Conservation (phyloP, 2,113 vertebrate species). For the Heliornis fulica region DNA sequence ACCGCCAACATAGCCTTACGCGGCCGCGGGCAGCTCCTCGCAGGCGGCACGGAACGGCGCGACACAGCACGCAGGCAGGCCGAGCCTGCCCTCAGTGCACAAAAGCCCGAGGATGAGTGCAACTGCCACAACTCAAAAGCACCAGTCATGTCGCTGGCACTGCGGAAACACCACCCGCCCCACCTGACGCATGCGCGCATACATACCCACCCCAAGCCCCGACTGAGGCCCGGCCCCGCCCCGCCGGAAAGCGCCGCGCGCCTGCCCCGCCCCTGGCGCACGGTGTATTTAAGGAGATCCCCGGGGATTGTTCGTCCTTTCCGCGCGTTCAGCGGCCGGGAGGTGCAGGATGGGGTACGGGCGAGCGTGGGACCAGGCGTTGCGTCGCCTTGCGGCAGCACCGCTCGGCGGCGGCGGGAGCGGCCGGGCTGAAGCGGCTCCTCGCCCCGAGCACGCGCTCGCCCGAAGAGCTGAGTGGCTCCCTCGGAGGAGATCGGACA, state of each 20-base stretch:
- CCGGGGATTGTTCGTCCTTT: fast-evolving
- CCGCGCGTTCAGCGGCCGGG: fast-evolving
- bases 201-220: fast-evolving
- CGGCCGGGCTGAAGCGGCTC: not conserved
- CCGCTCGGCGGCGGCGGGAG: not conserved
- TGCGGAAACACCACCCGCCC: too few relatives aligned
- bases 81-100: too few relatives aligned
- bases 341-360: too few relatives aligned
- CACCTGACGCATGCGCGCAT: not conserved
- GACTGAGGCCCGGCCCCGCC: not conserved
- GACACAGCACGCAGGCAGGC: too few relatives aligned
- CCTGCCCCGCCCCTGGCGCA: not conserved
- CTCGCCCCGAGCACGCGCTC: fast-evolving
- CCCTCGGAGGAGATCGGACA: too few relatives aligned
- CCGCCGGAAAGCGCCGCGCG: not conserved
- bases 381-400: not conserved
- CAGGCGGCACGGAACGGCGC: too few relatives aligned
- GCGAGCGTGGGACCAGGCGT: too few relatives aligned
- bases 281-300: fast-evolving
- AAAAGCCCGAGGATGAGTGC: too few relatives aligned
- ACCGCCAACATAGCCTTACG: too few relatives aligned
- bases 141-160: too few relatives aligned
- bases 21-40: too few relatives aligned
- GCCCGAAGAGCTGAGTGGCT: fast-evolving
- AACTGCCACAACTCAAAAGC: too few relatives aligned